A percentile compares a stretch with the other conserved stretches of the same genome.
Evolutionary conservation across 2,113 vertebrate species (phyloP).

Genomic region (Vombatus ursinus): DNA sequence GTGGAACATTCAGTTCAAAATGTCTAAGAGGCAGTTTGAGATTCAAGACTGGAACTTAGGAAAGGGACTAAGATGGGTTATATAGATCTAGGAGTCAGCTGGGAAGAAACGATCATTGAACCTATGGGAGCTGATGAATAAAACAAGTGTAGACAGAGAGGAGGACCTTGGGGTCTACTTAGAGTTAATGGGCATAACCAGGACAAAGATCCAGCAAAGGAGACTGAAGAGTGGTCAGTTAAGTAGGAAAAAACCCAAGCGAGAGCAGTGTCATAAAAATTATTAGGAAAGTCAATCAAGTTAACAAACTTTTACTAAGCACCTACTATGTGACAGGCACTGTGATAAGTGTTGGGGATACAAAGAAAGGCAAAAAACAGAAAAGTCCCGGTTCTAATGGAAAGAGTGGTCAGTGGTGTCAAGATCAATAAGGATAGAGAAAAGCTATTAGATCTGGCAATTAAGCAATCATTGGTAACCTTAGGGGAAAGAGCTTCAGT

Average conservation of each 20-base stretch:
- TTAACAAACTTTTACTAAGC: neutral
- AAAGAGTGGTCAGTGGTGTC: neutral
- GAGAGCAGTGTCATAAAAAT: neutral
- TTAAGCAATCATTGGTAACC: neutral
- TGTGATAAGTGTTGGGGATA: neutral
- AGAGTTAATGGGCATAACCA: neutral
- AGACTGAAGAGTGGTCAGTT: neutral
- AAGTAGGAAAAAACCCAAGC: neutral
- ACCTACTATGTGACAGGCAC: neutral
- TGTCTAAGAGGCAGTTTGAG: neutral
- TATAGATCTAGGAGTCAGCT: neutral
- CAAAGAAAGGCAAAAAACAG: neutral
- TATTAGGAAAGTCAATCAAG: neutral
- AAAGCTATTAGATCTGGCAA: neutral
- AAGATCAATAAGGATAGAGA: neutral
- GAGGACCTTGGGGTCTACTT: neutral
- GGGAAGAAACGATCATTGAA: neutral
- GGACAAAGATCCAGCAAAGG: neutral
- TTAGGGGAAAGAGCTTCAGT: neutral
- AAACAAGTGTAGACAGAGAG: no score
- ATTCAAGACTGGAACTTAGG: neutral
- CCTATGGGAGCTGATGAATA: neutral
- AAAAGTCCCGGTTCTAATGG: neutral
- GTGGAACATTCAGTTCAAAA: neutral
- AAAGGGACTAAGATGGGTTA: neutral